Evolutionary conservation across 2,888 invertebrate genomes (phyloP).

Genomic region (Stenichneumon culpator): DNA sequence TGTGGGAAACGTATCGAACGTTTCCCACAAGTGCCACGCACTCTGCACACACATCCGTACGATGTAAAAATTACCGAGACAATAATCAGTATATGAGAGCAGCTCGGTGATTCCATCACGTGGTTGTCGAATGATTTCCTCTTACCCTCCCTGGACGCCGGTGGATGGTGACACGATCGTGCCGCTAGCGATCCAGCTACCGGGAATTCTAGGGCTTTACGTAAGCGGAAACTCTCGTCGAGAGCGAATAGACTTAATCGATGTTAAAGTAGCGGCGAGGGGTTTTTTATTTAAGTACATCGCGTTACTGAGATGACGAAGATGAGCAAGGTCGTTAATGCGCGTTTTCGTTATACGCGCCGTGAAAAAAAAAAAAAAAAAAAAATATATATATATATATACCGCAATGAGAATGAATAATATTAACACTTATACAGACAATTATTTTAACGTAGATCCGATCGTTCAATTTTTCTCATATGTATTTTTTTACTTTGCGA

Average conservation of each 20-base stretch:
- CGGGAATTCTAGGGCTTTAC: conserved; percentile 41
- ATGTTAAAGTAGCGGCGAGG: conserved; percentile 26
- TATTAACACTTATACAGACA: too few species aligned
- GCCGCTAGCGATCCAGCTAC: conserved; percentile 16
- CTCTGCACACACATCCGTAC: not conserved
- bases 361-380: not conserved
- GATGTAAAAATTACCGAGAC: not conserved
- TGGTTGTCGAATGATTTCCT: conserved; percentile 41
- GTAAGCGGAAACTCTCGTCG: conserved; percentile 58
- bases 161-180: not conserved
- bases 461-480: not conserved
- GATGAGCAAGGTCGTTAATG: conserved; percentile 6
- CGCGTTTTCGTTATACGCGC: not conserved
- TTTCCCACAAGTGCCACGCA: not conserved
- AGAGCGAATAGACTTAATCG: conserved; percentile 43
- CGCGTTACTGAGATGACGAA: not conserved
- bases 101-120: conserved; percentile 2
- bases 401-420: too few species aligned
- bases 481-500: not conserved
- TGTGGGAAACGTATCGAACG: too few species aligned
- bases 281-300: not conserved
- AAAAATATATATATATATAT: too few species aligned
- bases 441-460: too few species aligned
- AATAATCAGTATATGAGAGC: not conserved
- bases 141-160: not conserved